These are phyloP conservation scores for Caenorhabditis brenneri DNA, from an alignment of 1,140 invertebrate genomes.

Conservation along the genomic window DNA sequence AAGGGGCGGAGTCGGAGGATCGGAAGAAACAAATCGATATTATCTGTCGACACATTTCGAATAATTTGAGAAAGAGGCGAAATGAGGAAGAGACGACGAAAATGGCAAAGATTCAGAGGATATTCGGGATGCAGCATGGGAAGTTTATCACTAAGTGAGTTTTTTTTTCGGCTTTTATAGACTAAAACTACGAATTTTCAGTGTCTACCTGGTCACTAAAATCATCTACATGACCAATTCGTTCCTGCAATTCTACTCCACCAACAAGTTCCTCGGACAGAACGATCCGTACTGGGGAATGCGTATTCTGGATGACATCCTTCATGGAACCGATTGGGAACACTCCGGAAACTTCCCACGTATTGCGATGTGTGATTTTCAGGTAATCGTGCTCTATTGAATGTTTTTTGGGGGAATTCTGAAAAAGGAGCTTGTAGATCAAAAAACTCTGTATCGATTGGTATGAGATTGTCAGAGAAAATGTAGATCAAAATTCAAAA, in stretches of 20 bases:
- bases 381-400: no score
- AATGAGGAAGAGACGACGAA: constrained; percentile 18
- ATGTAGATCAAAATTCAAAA: no score
- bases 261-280: constrained; percentile 73
- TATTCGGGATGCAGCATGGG: constrained; percentile 21
- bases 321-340: constrained; percentile 66
- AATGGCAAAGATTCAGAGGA: constrained; percentile 21
- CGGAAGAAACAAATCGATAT: constrained; percentile 26
- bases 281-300: constrained; percentile 63
- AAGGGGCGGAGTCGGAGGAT: constrained; percentile 49
- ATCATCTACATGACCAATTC: constrained; percentile 73
- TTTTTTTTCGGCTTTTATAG: no score
- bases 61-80: constrained; percentile 1
- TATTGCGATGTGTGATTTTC: constrained; percentile 72
- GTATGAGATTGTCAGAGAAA: no score
- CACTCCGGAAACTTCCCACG: constrained; percentile 71
- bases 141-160: constrained; percentile 25
- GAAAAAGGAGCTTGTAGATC: no score
- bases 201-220: constrained; percentile 73
- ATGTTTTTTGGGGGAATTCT: no score
- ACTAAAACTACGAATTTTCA: no score
- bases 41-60: constrained; percentile 27
- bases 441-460: no score
- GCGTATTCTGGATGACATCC: constrained; percentile 63
- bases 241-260: constrained; percentile 74